Evolutionary conservation across 2,113 vertebrate genomes (phyloP).

Genomic region (Solenodon paradoxus): DNA sequence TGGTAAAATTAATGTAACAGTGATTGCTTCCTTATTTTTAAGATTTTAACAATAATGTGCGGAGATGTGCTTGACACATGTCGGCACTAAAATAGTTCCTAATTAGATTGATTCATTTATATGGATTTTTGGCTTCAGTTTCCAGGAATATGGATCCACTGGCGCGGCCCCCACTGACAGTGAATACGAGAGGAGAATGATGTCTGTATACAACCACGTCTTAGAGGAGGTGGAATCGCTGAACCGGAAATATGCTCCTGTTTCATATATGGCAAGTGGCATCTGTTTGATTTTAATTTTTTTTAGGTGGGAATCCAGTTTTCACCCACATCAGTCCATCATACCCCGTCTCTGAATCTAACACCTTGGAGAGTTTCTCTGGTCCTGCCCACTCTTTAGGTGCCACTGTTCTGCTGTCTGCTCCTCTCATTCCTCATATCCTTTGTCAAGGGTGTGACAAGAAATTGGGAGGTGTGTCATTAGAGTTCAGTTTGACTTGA

Average conservation of each 20-base stretch:
- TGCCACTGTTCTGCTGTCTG: not conserved
- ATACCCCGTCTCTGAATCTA: not conserved
- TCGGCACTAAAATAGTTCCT: not conserved
- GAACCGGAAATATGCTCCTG: slow-evolving; percentile 94
- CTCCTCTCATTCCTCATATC: not conserved
- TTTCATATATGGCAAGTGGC: slow-evolving; percentile 93
- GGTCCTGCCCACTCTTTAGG: not conserved
- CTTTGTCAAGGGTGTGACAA: not conserved
- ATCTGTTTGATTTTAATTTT: too few relatives aligned
- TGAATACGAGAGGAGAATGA: slow-evolving; percentile 95
- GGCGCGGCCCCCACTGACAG: slow-evolving; percentile 91
- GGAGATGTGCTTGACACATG: not conserved
- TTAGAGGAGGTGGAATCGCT: slow-evolving; percentile 95
- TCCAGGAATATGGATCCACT: slow-evolving; percentile 91
- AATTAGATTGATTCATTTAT: not conserved
- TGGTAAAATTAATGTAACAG: not conserved
- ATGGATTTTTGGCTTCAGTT: slow-evolving; percentile 81
- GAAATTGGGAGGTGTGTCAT: not conserved
- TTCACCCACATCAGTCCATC: too few relatives aligned
- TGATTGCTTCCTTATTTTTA: not conserved
- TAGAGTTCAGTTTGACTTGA: not conserved
- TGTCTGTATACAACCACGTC: slow-evolving; percentile 93
- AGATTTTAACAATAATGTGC: not conserved
- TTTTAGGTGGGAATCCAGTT: too few relatives aligned
- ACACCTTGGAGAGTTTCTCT: not conserved